These are phyloP conservation scores for Neosilurus hyrtlii DNA, from an alignment of 2,797 vertebrate species.

Conservation along the genomic window DNA sequence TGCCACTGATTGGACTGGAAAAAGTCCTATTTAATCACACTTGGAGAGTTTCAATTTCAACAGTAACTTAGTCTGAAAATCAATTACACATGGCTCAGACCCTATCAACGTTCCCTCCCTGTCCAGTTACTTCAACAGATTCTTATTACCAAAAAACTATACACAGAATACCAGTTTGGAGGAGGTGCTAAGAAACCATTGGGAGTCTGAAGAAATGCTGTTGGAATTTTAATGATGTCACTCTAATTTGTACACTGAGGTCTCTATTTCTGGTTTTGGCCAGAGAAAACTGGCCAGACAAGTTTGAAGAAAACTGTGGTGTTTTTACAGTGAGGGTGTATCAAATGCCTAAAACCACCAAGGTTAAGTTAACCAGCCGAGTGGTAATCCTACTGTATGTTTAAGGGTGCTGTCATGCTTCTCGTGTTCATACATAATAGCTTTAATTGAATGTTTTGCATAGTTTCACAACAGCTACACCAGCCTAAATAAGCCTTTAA, in stretches of 20 bases:
- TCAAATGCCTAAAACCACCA: constrained; percentile 42
- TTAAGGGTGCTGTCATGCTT: constrained; percentile 39
- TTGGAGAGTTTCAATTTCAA: neutral
- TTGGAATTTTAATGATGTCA: constrained; percentile 35
- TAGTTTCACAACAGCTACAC: neutral
- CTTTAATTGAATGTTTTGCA: constrained; percentile 6
- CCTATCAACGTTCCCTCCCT: neutral
- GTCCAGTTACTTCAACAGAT: constrained; percentile 10
- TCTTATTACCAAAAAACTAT: constrained; percentile 15
- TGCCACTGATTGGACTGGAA: neutral
- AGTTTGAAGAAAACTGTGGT: constrained; percentile 25
- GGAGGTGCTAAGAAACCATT: constrained; percentile 1
- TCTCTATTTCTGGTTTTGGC: constrained; percentile 36
- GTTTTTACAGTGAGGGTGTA: constrained; percentile 45
- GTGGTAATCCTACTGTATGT: constrained; percentile 31
- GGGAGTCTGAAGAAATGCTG: constrained; percentile 32
- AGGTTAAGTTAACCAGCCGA: constrained; percentile 41
- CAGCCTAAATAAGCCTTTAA: neutral
- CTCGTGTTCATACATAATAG: neutral
- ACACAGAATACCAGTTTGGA: constrained; percentile 27
- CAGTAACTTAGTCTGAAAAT: constrained; percentile 1
- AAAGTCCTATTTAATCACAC: neutral
- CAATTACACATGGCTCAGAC: neutral
- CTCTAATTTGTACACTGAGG: constrained; percentile 33
- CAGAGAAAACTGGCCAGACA: constrained; percentile 27